phyloP scores from a whole-genome alignment of 2,113 vertebrate genomes.

The Anoura caudifer region DNA sequence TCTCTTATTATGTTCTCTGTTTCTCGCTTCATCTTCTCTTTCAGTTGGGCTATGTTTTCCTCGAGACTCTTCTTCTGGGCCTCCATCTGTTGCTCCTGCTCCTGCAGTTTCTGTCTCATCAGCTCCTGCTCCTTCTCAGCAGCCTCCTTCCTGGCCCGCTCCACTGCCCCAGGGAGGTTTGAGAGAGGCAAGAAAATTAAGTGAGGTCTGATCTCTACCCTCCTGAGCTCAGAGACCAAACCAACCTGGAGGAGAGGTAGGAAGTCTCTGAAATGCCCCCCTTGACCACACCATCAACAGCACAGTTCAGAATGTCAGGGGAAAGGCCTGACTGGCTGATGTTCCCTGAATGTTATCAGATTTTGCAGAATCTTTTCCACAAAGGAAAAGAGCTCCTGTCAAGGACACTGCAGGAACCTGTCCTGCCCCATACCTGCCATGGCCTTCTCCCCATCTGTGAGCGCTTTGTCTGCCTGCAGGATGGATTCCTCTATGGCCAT shows the following conservation, averaged over 20 bases:
- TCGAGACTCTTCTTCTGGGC: neutral
- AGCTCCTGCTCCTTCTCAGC: constrained; percentile 15
- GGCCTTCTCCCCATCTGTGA: neutral
- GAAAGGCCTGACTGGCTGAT: neutral
- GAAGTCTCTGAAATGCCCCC: neutral
- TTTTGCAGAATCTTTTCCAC: too few species aligned
- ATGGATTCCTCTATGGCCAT: neutral
- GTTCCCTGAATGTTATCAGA: neutral
- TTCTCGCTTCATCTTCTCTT: neutral
- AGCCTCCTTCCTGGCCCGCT: neutral
- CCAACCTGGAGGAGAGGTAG: accelerated
- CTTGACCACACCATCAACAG: neutral
- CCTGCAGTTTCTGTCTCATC: neutral
- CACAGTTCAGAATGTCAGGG: neutral
- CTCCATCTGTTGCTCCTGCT: neutral
- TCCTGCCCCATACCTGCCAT: neutral
- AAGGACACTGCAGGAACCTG: neutral
- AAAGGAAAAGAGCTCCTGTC: neutral
- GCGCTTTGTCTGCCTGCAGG: constrained; percentile 37
- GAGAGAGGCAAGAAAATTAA: neutral
- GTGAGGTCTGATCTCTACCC: neutral
- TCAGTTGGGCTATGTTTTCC: constrained; percentile 14
- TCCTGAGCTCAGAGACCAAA: neutral
- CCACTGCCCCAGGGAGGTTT: neutral
- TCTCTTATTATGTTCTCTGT: neutral